Conservation (phyloP, 2,797 vertebrate species). For the Cyclopterus lumpus region DNA sequence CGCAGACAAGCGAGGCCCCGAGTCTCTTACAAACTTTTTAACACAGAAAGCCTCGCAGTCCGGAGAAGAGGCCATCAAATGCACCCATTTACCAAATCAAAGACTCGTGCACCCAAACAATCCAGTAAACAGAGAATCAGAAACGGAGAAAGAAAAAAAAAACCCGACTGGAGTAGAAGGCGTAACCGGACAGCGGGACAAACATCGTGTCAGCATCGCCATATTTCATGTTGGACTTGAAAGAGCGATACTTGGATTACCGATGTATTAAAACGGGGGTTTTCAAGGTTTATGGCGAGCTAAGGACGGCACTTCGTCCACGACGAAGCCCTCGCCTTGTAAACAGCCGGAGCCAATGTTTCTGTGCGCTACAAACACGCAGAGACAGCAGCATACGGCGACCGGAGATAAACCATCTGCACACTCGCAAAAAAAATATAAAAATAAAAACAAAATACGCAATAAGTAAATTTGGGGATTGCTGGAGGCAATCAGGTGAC, state of each 20-base stretch:
- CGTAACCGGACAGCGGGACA: conserved; percentile 49
- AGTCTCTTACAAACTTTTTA: conserved; percentile 44
- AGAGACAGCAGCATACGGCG: conserved; percentile 21
- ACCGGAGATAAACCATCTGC: conserved; percentile 56
- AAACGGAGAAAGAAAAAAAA: conserved; percentile 48
- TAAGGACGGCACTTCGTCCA: conserved; percentile 15
- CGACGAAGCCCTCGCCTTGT: conserved; percentile 23
- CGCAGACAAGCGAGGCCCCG: conserved; percentile 27
- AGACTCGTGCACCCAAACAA: conserved; percentile 57
- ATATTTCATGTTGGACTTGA: conserved; percentile 22
- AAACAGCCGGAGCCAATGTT: conserved; percentile 63
- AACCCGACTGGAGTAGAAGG: conserved; percentile 11
- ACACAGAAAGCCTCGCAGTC: not conserved
- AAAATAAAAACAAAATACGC: too few relatives aligned
- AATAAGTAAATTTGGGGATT: not conserved
- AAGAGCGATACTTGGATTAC: not conserved
- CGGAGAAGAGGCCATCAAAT: conserved; percentile 21
- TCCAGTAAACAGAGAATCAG: conserved; percentile 45
- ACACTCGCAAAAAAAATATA: not conserved
- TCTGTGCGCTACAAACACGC: conserved; percentile 54
- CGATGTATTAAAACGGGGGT: not conserved
- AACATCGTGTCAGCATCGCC: not conserved
- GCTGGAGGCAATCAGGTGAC: not conserved
- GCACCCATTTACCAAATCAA: conserved; percentile 46
- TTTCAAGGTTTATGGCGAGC: not conserved